Conservation (phyloP, 2,113 vertebrate genomes). For the Mionectes macconnelli region DNA sequence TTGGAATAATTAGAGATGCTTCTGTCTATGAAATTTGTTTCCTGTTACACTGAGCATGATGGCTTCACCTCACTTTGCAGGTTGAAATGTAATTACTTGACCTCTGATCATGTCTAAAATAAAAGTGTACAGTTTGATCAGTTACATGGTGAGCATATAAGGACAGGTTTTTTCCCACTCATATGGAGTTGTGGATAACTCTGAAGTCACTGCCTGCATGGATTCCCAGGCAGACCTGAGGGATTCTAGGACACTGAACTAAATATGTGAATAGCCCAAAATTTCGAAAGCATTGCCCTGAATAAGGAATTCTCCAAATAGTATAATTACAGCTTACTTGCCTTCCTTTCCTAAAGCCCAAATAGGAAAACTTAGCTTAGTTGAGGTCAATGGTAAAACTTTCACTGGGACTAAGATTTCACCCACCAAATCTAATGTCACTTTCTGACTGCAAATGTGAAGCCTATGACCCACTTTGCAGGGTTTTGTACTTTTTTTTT, state of each 20-base stretch:
- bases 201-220: not conserved
- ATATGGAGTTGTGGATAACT: not conserved
- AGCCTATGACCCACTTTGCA: not conserved
- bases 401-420: not conserved
- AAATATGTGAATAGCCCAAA: not conserved
- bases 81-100: constrained; percentile 20
- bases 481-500: not conserved
- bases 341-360: not conserved
- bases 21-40: not conserved
- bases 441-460: not conserved
- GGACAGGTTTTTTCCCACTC: not conserved
- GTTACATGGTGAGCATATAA: not conserved
- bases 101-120: not conserved
- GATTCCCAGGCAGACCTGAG: not conserved
- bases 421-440: not conserved
- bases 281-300: not conserved
- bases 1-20: constrained; percentile 20
- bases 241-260: not conserved
- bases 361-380: not conserved
- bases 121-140: not conserved
- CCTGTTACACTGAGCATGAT: not conserved
- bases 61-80: not conserved
- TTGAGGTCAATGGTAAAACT: not conserved
- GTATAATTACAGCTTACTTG: not conserved
- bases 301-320: not conserved